Evolutionary conservation across 2,888 invertebrate genomes (phyloP).

Genomic region (Clistopyga incitator): DNA sequence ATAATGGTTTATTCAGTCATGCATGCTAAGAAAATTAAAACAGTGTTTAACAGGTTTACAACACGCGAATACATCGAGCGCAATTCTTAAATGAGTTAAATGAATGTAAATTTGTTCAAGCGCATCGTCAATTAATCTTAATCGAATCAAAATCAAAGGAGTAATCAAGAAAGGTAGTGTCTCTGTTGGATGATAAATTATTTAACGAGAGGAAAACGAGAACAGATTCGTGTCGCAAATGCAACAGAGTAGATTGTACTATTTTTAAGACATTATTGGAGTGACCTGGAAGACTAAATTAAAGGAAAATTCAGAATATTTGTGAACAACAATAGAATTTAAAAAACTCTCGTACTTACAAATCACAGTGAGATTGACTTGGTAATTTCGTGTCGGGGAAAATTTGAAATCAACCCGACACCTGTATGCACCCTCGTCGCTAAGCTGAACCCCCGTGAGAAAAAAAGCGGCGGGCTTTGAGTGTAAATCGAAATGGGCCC

Average conservation of each 20-base stretch:
- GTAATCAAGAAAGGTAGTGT: background rate
- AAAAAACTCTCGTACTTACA: conserved; percentile 81
- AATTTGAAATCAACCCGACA: conserved; percentile 86
- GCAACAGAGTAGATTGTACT: background rate
- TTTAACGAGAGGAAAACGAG: no score
- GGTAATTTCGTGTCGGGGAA: conserved; percentile 86
- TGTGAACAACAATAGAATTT: background rate
- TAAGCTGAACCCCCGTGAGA: conserved; percentile 84
- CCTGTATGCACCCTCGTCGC: conserved; percentile 84
- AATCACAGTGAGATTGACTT: conserved; percentile 86
- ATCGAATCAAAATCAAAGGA: background rate
- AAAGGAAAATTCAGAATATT: background rate
- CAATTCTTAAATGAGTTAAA: background rate
- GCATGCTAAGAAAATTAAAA: background rate
- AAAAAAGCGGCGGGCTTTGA: conserved; percentile 84
- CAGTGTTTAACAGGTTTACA: background rate
- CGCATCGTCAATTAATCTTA: background rate
- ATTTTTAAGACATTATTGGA: background rate
- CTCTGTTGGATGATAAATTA: background rate
- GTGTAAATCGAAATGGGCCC: conserved; percentile 86
- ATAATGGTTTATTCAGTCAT: background rate
- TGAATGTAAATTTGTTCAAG: background rate
- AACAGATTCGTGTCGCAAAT: background rate
- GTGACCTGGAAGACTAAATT: background rate
- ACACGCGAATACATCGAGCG: background rate